A percentile compares a stretch with the other conserved stretches of the same genome.
phyloP scores from a whole-genome alignment of 2,797 vertebrate genomes.

The Chelon labrosus region DNA sequence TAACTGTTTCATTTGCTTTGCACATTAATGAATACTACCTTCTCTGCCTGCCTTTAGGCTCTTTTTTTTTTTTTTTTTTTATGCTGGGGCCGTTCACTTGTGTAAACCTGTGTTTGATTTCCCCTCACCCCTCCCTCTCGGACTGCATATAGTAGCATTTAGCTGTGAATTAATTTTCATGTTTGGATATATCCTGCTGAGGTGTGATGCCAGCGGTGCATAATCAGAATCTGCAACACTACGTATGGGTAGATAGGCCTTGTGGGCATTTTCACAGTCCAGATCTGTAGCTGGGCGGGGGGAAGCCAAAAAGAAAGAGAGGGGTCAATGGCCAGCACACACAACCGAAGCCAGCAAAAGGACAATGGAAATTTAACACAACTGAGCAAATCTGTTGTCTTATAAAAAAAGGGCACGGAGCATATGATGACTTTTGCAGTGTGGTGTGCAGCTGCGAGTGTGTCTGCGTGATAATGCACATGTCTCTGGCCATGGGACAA shows the following conservation, averaged over 20 bases:
- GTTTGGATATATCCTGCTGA: constrained; percentile 86
- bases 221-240: constrained; percentile 83
- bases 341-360: constrained; percentile 64
- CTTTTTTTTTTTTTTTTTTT: constrained; percentile 60
- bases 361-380: constrained; percentile 71
- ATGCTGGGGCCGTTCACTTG: constrained; percentile 61
- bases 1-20: constrained; percentile 72
- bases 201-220: constrained; percentile 81
- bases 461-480: constrained; percentile 62
- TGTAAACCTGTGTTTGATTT: constrained; percentile 81
- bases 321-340: constrained; percentile 64
- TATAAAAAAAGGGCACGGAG: constrained; percentile 30
- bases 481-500: constrained; percentile 75
- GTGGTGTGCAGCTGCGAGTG: constrained; percentile 67
- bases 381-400: constrained; percentile 71
- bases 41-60: constrained; percentile 76
- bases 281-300: constrained; percentile 58
- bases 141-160: constrained; percentile 86
- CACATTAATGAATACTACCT: constrained; percentile 76
- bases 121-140: constrained; percentile 61
- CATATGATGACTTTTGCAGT: constrained; percentile 58
- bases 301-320: constrained; percentile 43
- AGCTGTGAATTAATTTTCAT: constrained; percentile 87
- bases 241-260: constrained; percentile 78
- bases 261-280: constrained; percentile 79